Base-by-base conservation (phyloP, 2,888 invertebrate species). In the Xestia c-nigrum region DNA sequence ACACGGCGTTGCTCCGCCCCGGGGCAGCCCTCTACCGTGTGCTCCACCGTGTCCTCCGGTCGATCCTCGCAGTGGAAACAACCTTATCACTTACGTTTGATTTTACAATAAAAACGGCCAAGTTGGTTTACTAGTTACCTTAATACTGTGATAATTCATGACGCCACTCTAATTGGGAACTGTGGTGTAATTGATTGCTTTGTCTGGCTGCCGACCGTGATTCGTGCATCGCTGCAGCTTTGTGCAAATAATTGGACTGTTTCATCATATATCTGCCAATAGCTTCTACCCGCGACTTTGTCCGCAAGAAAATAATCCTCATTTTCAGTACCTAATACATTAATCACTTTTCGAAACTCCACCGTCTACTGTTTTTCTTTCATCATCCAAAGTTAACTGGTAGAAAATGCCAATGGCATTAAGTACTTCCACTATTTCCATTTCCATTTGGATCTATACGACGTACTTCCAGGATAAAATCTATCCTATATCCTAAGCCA, bases 161-260 rank as follows among this genome's bases (percentile, higher is more conserved):
- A n/a, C n/a, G 16, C n/a, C 2, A 52, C 50, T 31, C 40, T 16
- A 76, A 76, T 65, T 80, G 68, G 40, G 50, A 71, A 75, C 52
- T 47, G n/a, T 40, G 31, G 40, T 55, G 46, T 69, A 63, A 76
- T 61, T 69, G 21, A 81, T 81, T 70, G 69, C 72, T 69, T 65
- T 68, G 68, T 74, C 43, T 31, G 12, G 5, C 47, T 12, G 12
- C 19, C 38, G 21, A 72, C 40, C 67, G 70, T 82, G 67, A 50
- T 71, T 24, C 21, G 38, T 55, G 57, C 40, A 19, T 55, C 19
- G n/a, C n/a, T 59, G 24, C 38, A 59, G 6, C 57, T 21, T 43
- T 59, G 14, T 9, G 12, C 57, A 43, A 71, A 69, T 83, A 68
- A 78, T 78, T 82, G 71, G 68, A 50, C 21, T 21, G 40, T 38